Conservation (phyloP, 1,140 invertebrate species). For the Acromyrmex heyeri region DNA sequence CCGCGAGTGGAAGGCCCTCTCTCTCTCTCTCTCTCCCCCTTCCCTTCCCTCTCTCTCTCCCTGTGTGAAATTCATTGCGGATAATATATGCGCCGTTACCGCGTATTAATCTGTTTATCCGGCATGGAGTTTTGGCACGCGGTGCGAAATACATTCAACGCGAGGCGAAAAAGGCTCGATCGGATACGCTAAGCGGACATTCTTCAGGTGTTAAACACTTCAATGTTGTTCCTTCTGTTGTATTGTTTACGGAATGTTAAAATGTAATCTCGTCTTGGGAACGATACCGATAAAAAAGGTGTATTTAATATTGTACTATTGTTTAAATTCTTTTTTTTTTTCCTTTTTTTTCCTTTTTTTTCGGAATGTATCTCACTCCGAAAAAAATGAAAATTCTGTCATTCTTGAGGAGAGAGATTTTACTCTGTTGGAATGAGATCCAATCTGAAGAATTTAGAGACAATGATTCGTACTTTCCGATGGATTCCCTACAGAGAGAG, state of each 20-base stretch:
- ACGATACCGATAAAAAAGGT: neutral
- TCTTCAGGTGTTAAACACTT: neutral
- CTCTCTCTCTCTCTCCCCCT: neutral
- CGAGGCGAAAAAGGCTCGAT: neutral
- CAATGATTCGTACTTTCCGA: neutral
- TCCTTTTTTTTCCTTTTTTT: too few relatives aligned
- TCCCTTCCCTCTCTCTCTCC: neutral
- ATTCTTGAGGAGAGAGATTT: too few relatives aligned
- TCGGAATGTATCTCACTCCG: too few relatives aligned
- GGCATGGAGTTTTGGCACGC: constrained; percentile 49
- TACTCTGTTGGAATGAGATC: too few relatives aligned
- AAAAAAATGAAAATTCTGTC: too few relatives aligned
- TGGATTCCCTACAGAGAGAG: neutral
- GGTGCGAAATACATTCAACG: constrained; percentile 6
- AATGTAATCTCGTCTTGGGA: neutral
- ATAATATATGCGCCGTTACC: constrained; percentile 62
- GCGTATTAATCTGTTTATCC: constrained; percentile 65
- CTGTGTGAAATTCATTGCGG: constrained; percentile 58
- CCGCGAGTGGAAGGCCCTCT: constrained; percentile 32
- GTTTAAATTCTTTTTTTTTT: too few relatives aligned
- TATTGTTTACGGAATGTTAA: neutral
- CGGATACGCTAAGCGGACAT: neutral
- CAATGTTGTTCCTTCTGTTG: neutral
- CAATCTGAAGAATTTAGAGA: too few relatives aligned
- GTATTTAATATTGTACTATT: neutral